Base-by-base conservation (phyloP, 2,113 vertebrate species). In the Calonectris borealis region DNA sequence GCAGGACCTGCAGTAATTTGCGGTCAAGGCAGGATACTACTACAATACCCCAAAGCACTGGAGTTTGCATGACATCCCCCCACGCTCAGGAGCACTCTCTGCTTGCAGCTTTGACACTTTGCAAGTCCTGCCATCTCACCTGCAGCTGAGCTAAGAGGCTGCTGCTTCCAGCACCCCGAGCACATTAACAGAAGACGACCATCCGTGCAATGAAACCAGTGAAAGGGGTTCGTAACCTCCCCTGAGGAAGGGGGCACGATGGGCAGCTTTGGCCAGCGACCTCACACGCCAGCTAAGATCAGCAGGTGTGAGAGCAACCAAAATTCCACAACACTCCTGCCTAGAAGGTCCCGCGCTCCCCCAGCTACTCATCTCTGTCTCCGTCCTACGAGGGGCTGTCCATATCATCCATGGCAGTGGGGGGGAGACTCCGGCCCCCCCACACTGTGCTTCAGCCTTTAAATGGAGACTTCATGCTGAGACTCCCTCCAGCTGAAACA, bases 231-330 rank as follows among this genome's bases (percentile, higher is more conserved):
- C 24, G 1, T 44, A 29, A 61, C 16, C 20, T 69, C 40, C 27
- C 0, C 8, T 16, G 16, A 26, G 46, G 29, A 60, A 68, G 13
- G 9, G 10, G 27, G 6, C 44, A 65, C 0, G 3, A 4, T 17
- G 44, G 76, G 44, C 49, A 62, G 27, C 72, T 83, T 65, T 81
- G 81, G 26, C 22, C 36, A 61, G 44, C 27, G 57, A 9, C 16
- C 10, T 55, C 49, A 21, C 29, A 21, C 3, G 3, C 29, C 81
- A 73, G 36, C 31, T 22, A 3, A 57, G 51, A 54, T 73, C 80
- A 86, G 64, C 58, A 66, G 40, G 54, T 61, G 49, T 27, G 40
- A 73, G 57, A 77, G n/a, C 31, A 86, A 72, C 11, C 34, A 65
- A 73, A 77, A 32, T 25, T 64, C 17, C 61, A 42, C 51, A 7